phyloP scores from a whole-genome alignment of 2,888 invertebrate genomes.

The Pycnomerus fuliginosus region DNA sequence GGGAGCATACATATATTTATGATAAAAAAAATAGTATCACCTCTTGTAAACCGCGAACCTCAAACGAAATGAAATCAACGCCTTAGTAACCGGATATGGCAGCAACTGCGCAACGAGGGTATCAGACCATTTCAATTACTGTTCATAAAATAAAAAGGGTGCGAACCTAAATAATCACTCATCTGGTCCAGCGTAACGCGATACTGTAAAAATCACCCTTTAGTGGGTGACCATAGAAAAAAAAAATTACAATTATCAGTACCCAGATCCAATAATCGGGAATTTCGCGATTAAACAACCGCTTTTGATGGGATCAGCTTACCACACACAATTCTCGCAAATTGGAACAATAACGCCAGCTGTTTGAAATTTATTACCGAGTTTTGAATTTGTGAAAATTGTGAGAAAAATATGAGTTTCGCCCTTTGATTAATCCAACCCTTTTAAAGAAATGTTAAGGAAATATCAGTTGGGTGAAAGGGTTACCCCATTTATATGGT shows the following conservation, averaged over 20 bases:
- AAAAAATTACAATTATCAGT: no score
- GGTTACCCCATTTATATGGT: no score
- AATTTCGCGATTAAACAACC: conserved; percentile 6
- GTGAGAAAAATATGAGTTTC: conserved; percentile 5
- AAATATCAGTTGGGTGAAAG: no score
- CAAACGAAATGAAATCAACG: conserved; percentile 27
- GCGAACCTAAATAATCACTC: conserved; percentile 20
- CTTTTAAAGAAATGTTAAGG: no score
- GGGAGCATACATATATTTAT: no score
- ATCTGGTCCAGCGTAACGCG: conserved; percentile 13
- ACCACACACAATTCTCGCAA: conserved; percentile 18
- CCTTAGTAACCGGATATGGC: conserved; percentile 22
- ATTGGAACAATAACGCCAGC: conserved; percentile 18
- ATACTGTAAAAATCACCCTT: conserved; percentile 7
- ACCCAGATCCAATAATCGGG: conserved; percentile 17
- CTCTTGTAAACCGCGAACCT: conserved; percentile 20
- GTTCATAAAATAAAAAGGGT: conserved; percentile 18
- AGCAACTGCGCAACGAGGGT: conserved; percentile 26
- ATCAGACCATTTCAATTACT: conserved; percentile 28
- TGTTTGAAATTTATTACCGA: no score
- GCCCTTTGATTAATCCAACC: no score
- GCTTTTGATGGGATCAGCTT: conserved; percentile 10
- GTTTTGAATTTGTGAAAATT: no score
- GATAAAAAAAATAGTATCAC: background rate
- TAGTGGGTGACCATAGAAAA: no score